Evolutionary conservation across 2,797 vertebrate genomes (phyloP).

Genomic region (Lophius americanus): DNA sequence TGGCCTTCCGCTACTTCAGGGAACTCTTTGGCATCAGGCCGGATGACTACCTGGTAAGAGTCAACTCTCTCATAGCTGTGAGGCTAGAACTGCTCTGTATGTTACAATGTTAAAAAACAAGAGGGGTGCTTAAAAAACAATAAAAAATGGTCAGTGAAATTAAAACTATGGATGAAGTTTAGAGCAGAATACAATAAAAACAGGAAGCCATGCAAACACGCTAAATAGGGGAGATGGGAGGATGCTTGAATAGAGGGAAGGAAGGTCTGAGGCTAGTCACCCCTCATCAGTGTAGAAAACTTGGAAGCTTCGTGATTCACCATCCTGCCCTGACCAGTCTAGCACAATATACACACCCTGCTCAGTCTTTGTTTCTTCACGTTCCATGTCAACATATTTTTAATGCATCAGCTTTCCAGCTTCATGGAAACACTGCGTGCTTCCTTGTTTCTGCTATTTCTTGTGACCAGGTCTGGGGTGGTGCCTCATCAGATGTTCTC

Average conservation of each 20-base stretch:
- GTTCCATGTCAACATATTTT: conserved; percentile 22
- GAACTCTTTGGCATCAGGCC: conserved; percentile 98
- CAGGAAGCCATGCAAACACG: neutral
- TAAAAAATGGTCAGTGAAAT: neutral
- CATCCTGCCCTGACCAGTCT: conserved; percentile 22
- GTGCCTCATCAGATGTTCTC: conserved; percentile 15
- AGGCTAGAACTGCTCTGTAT: neutral
- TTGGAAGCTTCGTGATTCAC: conserved; percentile 51
- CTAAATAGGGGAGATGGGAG: neutral
- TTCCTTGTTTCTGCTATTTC: neutral
- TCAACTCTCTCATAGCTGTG: neutral
- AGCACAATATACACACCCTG: conserved; percentile 26
- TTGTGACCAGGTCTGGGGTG: conserved; percentile 11
- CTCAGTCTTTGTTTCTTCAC: conserved; percentile 35
- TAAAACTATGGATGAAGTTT: neutral
- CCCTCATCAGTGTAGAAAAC: conserved; percentile 31
- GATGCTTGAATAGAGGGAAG: neutral
- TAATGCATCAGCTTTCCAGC: conserved; percentile 2
- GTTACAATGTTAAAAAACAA: neutral
- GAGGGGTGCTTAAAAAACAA: neutral
- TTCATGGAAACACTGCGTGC: conserved; percentile 8
- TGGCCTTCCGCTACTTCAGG: conserved; percentile 97
- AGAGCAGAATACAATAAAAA: neutral
- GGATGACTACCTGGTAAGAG: conserved; percentile 94
- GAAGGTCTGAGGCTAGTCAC: conserved; percentile 43